Percentiles rank a stretch among this genome's conserved stretches.
These are phyloP conservation scores for Elanoides forficatus DNA, from an alignment of 2,113 vertebrate species.

Conservation along the genomic window DNA sequence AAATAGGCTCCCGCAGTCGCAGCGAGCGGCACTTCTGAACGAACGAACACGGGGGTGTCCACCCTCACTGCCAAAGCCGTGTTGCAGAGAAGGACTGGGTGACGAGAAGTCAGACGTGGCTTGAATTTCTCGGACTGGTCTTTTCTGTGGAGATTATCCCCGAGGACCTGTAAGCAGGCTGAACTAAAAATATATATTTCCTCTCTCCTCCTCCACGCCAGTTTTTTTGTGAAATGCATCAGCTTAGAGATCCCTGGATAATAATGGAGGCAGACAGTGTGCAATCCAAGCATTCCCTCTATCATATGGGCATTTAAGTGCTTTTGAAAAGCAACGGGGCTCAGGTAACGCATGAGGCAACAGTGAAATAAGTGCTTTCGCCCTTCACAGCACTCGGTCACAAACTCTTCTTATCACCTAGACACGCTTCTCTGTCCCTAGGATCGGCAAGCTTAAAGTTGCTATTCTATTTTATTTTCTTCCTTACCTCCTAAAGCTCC, in stretches of 20 bases:
- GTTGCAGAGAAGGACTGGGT: background rate
- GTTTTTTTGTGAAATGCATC: conserved; percentile 37
- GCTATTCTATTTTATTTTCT: background rate
- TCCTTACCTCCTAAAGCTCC: background rate
- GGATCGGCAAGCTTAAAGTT: background rate
- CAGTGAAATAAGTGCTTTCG: conserved; percentile 60
- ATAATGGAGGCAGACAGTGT: conserved; percentile 64
- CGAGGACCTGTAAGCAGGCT: background rate
- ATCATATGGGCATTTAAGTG: conserved; percentile 62
- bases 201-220: background rate
- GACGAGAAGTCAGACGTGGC: background rate
- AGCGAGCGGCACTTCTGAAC: background rate
- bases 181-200: conserved; percentile 19
- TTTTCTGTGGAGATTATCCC: background rate
- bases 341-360: conserved; percentile 62
- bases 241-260: conserved; percentile 54
- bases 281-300: conserved; percentile 44
- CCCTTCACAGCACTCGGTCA: conserved; percentile 66
- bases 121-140: background rate
- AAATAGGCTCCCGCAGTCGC: background rate
- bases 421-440: conserved; percentile 48
- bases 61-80: background rate
- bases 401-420: conserved; percentile 57
- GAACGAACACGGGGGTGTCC: background rate
- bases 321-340: conserved; percentile 61